Evolutionary conservation across 2,888 invertebrate genomes (phyloP).

Genomic region (Actias luna): DNA sequence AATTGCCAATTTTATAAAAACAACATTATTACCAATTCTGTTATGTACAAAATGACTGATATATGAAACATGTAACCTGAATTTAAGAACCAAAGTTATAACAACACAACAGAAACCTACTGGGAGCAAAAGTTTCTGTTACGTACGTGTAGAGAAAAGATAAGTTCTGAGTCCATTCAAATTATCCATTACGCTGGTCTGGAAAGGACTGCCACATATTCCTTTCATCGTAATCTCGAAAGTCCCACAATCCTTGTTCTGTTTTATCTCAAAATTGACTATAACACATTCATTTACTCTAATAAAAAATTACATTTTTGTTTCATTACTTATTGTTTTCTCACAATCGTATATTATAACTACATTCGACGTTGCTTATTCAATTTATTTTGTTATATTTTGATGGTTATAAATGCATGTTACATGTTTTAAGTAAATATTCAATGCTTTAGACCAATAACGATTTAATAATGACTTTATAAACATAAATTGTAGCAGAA

Average conservation of each 20-base stretch:
- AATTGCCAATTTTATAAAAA: background rate
- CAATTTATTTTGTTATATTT: background rate
- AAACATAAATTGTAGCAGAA: constrained; percentile 15
- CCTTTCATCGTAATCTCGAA: constrained; percentile 21
- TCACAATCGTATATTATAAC: background rate
- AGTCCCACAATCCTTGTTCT: background rate
- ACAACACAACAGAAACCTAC: background rate
- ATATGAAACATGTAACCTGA: background rate
- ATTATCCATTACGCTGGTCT: constrained; percentile 40
- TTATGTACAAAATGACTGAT: background rate
- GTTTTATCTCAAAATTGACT: too few species aligned
- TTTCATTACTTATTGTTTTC: background rate
- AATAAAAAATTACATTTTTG: background rate
- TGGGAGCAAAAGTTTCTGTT: constrained; percentile 19
- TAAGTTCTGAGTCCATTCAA: constrained; percentile 35
- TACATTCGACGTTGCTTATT: background rate
- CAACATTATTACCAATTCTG: background rate
- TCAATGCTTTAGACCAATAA: background rate
- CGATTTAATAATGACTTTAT: constrained; percentile 8
- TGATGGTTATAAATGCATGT: background rate
- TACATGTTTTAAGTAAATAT: background rate
- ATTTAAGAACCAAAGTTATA: background rate
- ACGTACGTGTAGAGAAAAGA: constrained; percentile 26
- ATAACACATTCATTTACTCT: too few species aligned
- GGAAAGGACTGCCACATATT: constrained; percentile 31